Evolutionary conservation across 37 sponge, comb jelly and placozoan species (phyloP), one percentile per base, ranked within the genome.

Genomic region (Halichondria panicea): DNA sequence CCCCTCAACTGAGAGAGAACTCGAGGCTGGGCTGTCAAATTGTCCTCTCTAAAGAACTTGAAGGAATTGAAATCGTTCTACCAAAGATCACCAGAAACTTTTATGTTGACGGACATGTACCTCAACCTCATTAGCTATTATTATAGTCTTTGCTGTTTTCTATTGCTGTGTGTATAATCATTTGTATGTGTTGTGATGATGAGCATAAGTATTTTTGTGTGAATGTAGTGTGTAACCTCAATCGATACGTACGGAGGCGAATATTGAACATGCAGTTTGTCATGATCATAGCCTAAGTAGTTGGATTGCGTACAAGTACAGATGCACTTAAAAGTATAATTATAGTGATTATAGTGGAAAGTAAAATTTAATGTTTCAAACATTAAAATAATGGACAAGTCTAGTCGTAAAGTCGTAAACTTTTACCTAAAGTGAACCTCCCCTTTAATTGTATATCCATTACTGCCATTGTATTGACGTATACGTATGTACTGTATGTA

Each of bases 31-130:
- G 95, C 15, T 97, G 98, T 71, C 98, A 97, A 76, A 88, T 97
- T 15, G 55, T 82, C 4, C 71, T 97, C 73, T 81, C 84, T 27
- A 89, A 84, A 60, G 95, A 98, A 28, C 0, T 98, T 40, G 93
- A 98, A 2, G 99, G 95, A 45, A 71, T 98, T 38, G 67, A 62
- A n/a, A 66, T 98, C 1, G 70, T 78, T 39, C 54, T 98, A 7
- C 99, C 99, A 9, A 83, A 71, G 58, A 76, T 76, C 30, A 95
- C 99, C 12, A 77, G 99, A 74, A 98, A 98, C 83, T 98, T 98
- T 61, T 98, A 98, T 77, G 99, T 98, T 31, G 99, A 98, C 72
- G 99, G 99, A 0, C 95, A 94, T 41, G 85, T 87, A 0, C 99
- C 99, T 18, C 84, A 98, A 59, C 90, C 99, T 33, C 99, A 98